Evolutionary conservation across 2,797 vertebrate species (phyloP).

Genomic region (Pseudochromis fuscus): DNA sequence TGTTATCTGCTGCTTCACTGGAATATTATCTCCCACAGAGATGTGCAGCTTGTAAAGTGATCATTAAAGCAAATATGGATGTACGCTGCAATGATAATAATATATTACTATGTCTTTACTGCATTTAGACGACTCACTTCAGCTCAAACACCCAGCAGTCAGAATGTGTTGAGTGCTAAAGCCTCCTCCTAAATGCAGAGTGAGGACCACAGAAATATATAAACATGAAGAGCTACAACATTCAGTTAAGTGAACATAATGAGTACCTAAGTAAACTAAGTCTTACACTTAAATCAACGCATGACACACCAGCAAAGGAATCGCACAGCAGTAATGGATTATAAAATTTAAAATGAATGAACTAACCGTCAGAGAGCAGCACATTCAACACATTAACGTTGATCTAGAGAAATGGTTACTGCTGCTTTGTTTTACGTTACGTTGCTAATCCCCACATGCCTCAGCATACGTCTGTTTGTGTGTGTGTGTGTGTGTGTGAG

Average conservation of each 20-base stretch:
- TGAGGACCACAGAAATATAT: conserved; percentile 8
- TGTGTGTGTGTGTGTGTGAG: conserved; percentile 8
- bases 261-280: conserved; percentile 45
- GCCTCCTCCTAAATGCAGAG: not conserved
- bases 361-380: conserved; percentile 38
- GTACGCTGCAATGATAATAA: conserved; percentile 1
- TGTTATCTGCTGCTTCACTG: conserved; percentile 7
- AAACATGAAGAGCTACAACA: conserved; percentile 8
- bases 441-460: conserved; percentile 26
- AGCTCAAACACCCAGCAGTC: conserved; percentile 2
- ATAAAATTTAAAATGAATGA: conserved; percentile 55
- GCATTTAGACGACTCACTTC: conserved; percentile 1
- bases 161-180: conserved; percentile 6
- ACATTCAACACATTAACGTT: conserved; percentile 46
- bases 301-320: conserved; percentile 14
- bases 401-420: conserved; percentile 36
- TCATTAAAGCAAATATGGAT: conserved; percentile 9
- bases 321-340: conserved; percentile 41
- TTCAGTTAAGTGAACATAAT: conserved; percentile 41
- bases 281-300: conserved; percentile 42
- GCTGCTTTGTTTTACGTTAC: conserved; percentile 59
- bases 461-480: not conserved
- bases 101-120: conserved; percentile 4
- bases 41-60: not conserved
- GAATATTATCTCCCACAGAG: conserved; percentile 10